Evolutionary conservation across 2,113 vertebrate species (phyloP), one percentile per base, ranked within the genome.

Genomic region (Neoarius graeffei): DNA sequence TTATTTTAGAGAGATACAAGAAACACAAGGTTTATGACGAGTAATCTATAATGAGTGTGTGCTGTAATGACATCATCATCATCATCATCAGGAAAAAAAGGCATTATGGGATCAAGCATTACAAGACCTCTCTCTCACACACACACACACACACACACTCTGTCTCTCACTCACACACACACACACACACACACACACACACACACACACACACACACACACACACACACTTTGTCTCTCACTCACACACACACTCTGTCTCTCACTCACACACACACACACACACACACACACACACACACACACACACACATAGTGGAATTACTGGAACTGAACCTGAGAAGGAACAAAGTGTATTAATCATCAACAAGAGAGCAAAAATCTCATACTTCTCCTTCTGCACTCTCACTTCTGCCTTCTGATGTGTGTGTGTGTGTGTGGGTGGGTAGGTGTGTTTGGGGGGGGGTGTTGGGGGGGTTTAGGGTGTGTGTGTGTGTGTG

Each of bases 301-400:
- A 42, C 73, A 73, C 69, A 73, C 69, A 42, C 69, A 74, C 67
- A 69, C 67, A 69, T 13, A 69, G 35, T 50, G 20, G 19, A n/a
- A 23, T 77, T 50, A 50, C 73, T 50, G 42, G 42, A 76, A 76
- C 50, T 76, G 20, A 76, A 76, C 73, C 42, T 50, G 73, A 76
- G 73, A 76, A 13, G 42, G 42, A 76, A 76, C 73, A 50, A 4
- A 4, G 19, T 74, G 71, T 23, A 48, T 50, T 50, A 79, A 54
- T 79, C 74, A 54, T 79, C 74, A n/a, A 2, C 74, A 14, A 25
- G 23, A n/a, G 74, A 14, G 13, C 42, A 73, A 73, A 35, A 73
- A 74, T 62, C 59, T 64, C 81, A 25, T 48, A 76, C 73, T 76
- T 76, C 81, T 50, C 60, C 81, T 50, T 83, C 42, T 83, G 35